Percentiles rank a stretch among this genome's conserved stretches.
These are phyloP conservation scores for Acanthosepion pharaonis DNA, from an alignment of 2,888 invertebrate genomes.

Conservation along the genomic window DNA sequence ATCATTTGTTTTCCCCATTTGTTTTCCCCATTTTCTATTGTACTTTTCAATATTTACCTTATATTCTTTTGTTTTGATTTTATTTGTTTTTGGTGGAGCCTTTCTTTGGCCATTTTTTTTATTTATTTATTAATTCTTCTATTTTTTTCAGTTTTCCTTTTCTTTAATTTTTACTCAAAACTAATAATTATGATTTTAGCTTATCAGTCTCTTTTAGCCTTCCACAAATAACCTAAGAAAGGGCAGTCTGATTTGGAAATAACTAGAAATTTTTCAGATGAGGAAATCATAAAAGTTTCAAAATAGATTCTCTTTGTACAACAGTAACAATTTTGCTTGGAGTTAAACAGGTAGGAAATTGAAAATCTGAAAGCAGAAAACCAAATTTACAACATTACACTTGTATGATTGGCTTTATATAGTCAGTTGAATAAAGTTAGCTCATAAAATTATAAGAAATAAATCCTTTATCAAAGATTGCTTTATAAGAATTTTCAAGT, in stretches of 20 bases:
- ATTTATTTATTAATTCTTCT: not conserved
- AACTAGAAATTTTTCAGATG: not conserved
- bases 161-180: not conserved
- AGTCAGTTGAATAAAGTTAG: not conserved
- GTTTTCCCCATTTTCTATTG: too few relatives aligned
- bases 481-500: not conserved
- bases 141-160: not conserved
- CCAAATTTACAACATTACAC: not conserved
- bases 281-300: not conserved
- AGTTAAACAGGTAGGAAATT: conserved; percentile 12
- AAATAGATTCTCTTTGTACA: not conserved
- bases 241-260: not conserved
- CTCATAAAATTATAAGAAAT: not conserved
- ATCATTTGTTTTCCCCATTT: too few relatives aligned
- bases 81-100: too few relatives aligned
- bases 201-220: not conserved
- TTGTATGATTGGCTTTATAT: not conserved
- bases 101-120: not conserved
- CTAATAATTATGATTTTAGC: not conserved
- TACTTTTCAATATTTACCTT: too few relatives aligned
- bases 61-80: too few relatives aligned
- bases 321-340: conserved; percentile 2
- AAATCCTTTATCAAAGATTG: not conserved
- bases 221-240: not conserved
- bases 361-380: not conserved